phyloP scores from a whole-genome alignment of 2,113 vertebrate species.

The Cervus canadensis region DNA sequence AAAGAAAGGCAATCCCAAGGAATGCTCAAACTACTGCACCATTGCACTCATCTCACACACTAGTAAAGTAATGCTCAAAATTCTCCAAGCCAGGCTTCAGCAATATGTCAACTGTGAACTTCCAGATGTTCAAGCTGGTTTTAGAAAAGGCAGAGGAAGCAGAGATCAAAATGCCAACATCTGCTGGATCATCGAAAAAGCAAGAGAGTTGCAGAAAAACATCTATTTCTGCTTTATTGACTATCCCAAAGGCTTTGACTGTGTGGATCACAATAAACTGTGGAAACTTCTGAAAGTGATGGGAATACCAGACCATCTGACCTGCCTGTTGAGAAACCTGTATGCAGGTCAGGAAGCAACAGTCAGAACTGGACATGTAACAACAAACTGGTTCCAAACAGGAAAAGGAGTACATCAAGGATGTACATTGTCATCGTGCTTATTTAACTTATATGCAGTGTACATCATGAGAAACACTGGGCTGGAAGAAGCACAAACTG shows the following conservation, averaged over 20 bases:
- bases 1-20: not conserved
- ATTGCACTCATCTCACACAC: not conserved
- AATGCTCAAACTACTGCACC: not conserved
- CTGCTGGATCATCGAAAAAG: rapidly evolving
- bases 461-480: not conserved
- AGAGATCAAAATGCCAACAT: not conserved
- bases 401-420: not conserved
- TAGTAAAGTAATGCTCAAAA: not conserved
- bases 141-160: not conserved
- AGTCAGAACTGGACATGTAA: not conserved
- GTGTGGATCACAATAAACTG: not conserved
- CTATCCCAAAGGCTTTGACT: not conserved
- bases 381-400: not conserved
- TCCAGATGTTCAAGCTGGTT: not conserved
- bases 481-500: not conserved
- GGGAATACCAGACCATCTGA: not conserved
- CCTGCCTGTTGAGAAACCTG: not conserved
- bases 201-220: not conserved
- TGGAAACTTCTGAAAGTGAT: not conserved
- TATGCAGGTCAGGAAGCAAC: not conserved
- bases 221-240: not conserved
- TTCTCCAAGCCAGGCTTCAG: not conserved
- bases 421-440: rapidly evolving
- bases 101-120: not conserved
- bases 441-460: not conserved